Percentiles rank a stretch among this genome's conserved stretches.
Evolutionary conservation across 2,797 vertebrate genomes (phyloP).

Genomic region (Erpetoichthys calabaricus): DNA sequence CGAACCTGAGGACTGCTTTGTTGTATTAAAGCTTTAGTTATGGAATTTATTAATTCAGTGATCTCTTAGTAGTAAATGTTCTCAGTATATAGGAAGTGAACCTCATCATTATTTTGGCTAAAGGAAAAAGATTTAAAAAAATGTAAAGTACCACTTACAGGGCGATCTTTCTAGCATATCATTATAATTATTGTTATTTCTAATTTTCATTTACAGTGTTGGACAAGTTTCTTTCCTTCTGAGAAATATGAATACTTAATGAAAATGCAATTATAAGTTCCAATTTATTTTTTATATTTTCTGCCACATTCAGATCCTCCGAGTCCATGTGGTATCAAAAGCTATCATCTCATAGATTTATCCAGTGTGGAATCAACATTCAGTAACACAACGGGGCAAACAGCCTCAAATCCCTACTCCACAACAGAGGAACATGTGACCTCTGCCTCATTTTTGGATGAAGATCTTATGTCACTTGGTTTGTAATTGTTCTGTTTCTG

Average conservation of each 20-base stretch:
- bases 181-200: too few relatives aligned
- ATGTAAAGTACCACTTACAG: neutral
- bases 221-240: too few relatives aligned
- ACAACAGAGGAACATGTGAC: constrained; percentile 6
- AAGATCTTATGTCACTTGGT: constrained; percentile 45
- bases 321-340: constrained; percentile 35
- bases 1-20: too few relatives aligned
- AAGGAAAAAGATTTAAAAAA: too few relatives aligned
- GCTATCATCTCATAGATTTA: constrained; percentile 67
- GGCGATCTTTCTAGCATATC: neutral
- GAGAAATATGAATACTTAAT: too few relatives aligned
- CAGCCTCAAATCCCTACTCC: rapidly evolving
- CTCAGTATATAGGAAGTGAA: too few relatives aligned
- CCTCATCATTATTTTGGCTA: too few relatives aligned
- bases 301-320: constrained; percentile 19
- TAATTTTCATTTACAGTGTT: too few relatives aligned
- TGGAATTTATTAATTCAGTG: too few relatives aligned
- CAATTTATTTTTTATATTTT: constrained; percentile 8
- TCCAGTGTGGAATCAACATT: constrained; percentile 36
- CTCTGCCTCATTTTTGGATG: constrained; percentile 30
- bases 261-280: neutral
- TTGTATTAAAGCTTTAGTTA: too few relatives aligned
- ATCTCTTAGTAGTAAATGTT: too few relatives aligned
- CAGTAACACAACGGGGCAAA: constrained; percentile 2
- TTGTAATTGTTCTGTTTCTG: neutral